phyloP scores from a whole-genome alignment of 2,797 vertebrate genomes.

The Alfaro cultratus region DNA sequence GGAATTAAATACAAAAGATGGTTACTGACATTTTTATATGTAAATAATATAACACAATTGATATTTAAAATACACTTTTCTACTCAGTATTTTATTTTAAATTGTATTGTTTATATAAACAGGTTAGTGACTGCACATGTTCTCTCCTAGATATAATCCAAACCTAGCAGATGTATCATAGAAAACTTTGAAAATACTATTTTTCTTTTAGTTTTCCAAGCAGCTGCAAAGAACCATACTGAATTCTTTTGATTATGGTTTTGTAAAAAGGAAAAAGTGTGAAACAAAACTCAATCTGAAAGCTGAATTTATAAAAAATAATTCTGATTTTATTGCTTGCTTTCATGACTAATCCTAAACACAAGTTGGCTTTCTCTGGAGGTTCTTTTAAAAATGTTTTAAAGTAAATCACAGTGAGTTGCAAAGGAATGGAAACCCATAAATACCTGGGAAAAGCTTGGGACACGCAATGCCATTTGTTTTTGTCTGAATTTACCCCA shows the following conservation, averaged over 20 bases:
- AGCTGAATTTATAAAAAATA: neutral
- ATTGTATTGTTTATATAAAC: neutral
- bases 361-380: neutral
- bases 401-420: neutral
- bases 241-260: neutral
- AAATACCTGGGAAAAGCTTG: neutral
- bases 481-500: neutral
- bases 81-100: slow-evolving; percentile 4
- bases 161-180: slow-evolving; percentile 4
- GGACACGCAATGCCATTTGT: neutral
- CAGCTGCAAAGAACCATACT: neutral
- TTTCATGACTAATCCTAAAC: neutral
- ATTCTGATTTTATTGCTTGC: neutral
- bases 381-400: neutral
- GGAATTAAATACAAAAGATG: slow-evolving; percentile 21
- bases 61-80: neutral
- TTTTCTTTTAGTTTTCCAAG: neutral
- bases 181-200: slow-evolving; percentile 3
- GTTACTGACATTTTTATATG: slow-evolving; percentile 5
- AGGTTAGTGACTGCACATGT: neutral
- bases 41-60: neutral
- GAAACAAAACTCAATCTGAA: neutral
- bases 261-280: neutral
- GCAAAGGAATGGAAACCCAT: neutral
- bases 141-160: neutral